Evolutionary conservation across 64 coral and sea anemone genomes (phyloP).

Genomic region (Porites australiensis): DNA sequence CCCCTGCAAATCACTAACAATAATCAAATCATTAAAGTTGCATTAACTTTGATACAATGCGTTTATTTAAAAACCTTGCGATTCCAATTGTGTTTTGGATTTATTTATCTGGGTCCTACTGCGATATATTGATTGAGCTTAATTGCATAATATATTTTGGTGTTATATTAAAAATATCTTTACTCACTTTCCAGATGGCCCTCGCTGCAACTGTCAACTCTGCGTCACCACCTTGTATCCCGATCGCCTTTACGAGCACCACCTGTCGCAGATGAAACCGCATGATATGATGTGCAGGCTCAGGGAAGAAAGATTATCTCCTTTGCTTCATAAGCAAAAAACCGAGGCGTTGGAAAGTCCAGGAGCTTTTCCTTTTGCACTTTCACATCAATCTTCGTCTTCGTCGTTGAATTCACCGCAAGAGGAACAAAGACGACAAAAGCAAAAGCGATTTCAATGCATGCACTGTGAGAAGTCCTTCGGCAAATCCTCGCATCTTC

Average conservation of each 20-base stretch:
- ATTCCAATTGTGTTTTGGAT: background rate
- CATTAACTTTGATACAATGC: slow-evolving; percentile 52
- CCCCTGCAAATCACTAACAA: slow-evolving; percentile 37
- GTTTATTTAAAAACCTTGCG: slow-evolving; percentile 17
- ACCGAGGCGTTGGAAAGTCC: slow-evolving; percentile 16
- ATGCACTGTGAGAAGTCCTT: slow-evolving; percentile 99
- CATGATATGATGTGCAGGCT: slow-evolving; percentile 81
- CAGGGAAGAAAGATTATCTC: slow-evolving; percentile 76
- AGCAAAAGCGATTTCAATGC: slow-evolving; percentile 97
- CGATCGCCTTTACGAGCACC: slow-evolving; percentile 71
- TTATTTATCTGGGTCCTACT: slow-evolving; percentile 17
- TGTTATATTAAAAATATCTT: slow-evolving; percentile 26
- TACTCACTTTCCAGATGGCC: slow-evolving; percentile 77
- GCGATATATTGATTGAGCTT: slow-evolving; percentile 17
- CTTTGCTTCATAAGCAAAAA: slow-evolving; percentile 59
- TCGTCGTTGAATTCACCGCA: slow-evolving; percentile 26
- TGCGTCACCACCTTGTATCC: slow-evolving; percentile 88
- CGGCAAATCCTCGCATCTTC: slow-evolving; percentile 97
- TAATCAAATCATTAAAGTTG: slow-evolving; percentile 52
- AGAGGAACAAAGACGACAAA: slow-evolving; percentile 77
- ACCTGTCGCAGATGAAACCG: slow-evolving; percentile 69
- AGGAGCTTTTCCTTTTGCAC: slow-evolving; percentile 64
- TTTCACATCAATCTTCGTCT: slow-evolving; percentile 61
- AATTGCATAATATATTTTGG: background rate
- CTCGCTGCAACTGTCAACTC: slow-evolving; percentile 88